Percentiles rank a stretch among this genome's conserved stretches.
Conservation (phyloP, 2,113 vertebrate genomes). For the Chrysemys picta region DNA sequence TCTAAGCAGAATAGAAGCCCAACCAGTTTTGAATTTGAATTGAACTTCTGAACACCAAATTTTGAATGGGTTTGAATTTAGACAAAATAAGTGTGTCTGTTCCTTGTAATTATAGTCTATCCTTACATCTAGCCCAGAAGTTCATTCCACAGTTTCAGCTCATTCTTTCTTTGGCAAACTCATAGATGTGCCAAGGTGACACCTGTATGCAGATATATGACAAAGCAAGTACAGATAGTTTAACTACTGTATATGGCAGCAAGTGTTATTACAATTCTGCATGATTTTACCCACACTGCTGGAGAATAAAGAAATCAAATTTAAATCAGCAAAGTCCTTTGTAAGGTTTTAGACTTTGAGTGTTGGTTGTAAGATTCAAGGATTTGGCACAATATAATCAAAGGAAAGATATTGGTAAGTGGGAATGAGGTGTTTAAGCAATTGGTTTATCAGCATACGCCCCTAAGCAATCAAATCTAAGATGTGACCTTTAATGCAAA, state of each 20-base stretch:
- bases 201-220: neutral
- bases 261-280: neutral
- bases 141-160: neutral
- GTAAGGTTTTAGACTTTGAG: neutral
- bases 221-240: neutral
- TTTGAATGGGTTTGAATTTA: neutral
- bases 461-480: neutral
- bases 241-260: neutral
- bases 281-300: neutral
- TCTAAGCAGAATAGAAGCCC: neutral
- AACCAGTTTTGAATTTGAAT: neutral
- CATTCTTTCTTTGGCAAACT: neutral
- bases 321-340: constrained; percentile 18
- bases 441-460: neutral
- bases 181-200: neutral
- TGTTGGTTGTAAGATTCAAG: neutral
- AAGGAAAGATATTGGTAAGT: neutral
- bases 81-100: neutral
- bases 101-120: neutral
- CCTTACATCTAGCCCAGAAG: neutral
- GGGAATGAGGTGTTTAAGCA: neutral
- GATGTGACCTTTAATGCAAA: constrained; percentile 5
- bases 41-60: neutral
- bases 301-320: neutral
- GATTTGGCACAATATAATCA: constrained; percentile 18